Evolutionary conservation across 1,140 invertebrate genomes (phyloP).

Genomic region (Galendromus occidentalis): DNA sequence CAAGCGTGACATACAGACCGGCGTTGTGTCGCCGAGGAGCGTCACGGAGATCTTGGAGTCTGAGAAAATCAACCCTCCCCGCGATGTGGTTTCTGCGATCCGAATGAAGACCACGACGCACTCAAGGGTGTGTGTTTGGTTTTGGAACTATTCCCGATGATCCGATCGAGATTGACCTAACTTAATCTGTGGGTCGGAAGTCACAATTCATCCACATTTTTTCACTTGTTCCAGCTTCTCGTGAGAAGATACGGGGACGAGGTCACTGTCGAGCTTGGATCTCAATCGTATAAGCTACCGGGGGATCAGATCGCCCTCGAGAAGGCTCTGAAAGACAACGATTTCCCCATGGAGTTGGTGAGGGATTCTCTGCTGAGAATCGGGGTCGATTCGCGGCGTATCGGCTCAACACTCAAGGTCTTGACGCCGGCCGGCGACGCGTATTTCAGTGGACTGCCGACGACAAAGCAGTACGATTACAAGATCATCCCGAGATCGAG

Average conservation of each 20-base stretch:
- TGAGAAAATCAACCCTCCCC: neutral
- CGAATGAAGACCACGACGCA: neutral
- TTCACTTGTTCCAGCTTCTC: neutral
- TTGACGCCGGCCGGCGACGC: neutral
- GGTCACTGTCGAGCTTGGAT: neutral
- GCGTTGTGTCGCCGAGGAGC: neutral
- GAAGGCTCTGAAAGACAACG: neutral
- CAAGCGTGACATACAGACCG: neutral
- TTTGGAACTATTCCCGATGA: no score
- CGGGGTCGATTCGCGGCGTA: neutral
- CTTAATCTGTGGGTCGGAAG: no score
- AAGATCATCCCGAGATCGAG: neutral
- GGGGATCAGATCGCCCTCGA: neutral
- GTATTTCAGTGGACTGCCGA: conserved; percentile 1
- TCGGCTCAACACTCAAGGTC: neutral
- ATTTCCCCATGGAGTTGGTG: neutral
- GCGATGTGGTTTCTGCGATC: neutral
- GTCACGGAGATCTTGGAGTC: neutral
- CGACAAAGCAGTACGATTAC: neutral
- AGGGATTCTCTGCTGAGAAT: neutral
- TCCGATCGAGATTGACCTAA: no score
- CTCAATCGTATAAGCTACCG: neutral
- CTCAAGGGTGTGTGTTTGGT: neutral
- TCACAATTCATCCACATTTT: no score
- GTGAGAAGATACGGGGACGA: neutral